Evolutionary conservation across 2,797 vertebrate genomes (phyloP).

Genomic region (Karalla daura): DNA sequence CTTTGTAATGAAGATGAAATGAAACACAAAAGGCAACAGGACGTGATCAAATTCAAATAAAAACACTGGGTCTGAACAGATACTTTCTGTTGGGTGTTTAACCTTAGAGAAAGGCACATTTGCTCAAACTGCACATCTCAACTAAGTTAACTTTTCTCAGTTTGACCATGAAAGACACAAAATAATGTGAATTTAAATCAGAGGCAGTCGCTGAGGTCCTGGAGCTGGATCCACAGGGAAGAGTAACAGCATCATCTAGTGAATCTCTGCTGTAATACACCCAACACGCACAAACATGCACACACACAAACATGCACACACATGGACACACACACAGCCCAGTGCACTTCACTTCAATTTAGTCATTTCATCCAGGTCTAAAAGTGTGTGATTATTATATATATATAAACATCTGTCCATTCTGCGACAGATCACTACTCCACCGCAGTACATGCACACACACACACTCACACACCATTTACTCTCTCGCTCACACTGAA

Average conservation of each 20-base stretch:
- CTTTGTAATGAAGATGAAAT: conserved; percentile 74
- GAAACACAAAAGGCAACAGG: conserved; percentile 55
- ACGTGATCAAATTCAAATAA: conserved; percentile 52
- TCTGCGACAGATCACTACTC: too few relatives aligned
- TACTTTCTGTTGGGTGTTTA: conserved; percentile 14
- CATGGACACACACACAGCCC: conserved; percentile 22
- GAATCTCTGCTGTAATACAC: conserved; percentile 59
- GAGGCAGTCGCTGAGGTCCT: not conserved
- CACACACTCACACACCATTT: too few relatives aligned
- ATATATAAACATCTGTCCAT: too few relatives aligned
- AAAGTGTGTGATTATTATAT: not conserved
- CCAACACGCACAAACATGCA: too few relatives aligned
- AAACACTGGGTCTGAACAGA: conserved; percentile 34
- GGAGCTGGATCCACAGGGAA: conserved; percentile 28
- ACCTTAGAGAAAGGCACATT: conserved; percentile 28
- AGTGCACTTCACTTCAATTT: not conserved
- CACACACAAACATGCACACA: too few relatives aligned
- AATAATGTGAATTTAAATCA: conserved; percentile 3
- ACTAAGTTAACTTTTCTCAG: conserved; percentile 9
- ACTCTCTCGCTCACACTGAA: too few relatives aligned
- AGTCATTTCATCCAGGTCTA: not conserved
- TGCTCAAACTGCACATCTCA: conserved; percentile 1
- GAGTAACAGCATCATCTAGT: conserved; percentile 80
- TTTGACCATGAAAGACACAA: not conserved
- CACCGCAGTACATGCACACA: too few relatives aligned